phyloP scores from a whole-genome alignment of 2,888 invertebrate genomes.

The Tipula confusa region DNA sequence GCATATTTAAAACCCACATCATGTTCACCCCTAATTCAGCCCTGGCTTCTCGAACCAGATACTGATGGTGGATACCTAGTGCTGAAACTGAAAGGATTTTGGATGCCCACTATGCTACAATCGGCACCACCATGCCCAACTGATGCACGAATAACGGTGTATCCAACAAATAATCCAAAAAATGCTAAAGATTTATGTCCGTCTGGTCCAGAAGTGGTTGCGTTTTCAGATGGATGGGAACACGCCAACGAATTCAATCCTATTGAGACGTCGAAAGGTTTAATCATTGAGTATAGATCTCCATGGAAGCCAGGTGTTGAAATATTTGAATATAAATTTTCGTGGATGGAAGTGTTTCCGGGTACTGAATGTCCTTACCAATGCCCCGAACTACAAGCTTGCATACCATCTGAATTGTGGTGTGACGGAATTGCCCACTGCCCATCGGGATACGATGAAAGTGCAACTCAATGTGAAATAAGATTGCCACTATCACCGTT shows the following conservation, averaged over 20 bases:
- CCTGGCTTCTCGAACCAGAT: constrained; percentile 74
- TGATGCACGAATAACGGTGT: constrained; percentile 66
- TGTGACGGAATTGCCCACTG: constrained; percentile 76
- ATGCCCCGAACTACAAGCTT: constrained; percentile 76
- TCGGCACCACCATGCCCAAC: constrained; percentile 58
- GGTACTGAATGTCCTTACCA: constrained; percentile 48
- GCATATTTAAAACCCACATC: constrained; percentile 63
- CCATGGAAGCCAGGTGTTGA: constrained; percentile 31
- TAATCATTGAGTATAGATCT: constrained; percentile 34
- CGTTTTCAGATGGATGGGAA: constrained; percentile 70
- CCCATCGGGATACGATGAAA: constrained; percentile 77
- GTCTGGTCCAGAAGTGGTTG: constrained; percentile 55
- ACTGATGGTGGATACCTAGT: constrained; percentile 65
- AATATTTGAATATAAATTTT: constrained; percentile 34
- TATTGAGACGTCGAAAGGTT: constrained; percentile 34
- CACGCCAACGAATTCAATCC: constrained; percentile 40
- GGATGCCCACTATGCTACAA: constrained; percentile 47
- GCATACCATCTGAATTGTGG: constrained; percentile 73
- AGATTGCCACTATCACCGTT: constrained; percentile 63
- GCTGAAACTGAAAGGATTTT: constrained; percentile 64
- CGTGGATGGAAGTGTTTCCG: constrained; percentile 38
- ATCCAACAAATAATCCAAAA: constrained; percentile 45
- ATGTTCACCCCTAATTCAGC: constrained; percentile 54
- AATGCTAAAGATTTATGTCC: constrained; percentile 57
- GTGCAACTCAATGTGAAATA: constrained; percentile 69